Evolutionary conservation across 2,888 invertebrate genomes (phyloP).

Genomic region (Diachrysia chrysitis): DNA sequence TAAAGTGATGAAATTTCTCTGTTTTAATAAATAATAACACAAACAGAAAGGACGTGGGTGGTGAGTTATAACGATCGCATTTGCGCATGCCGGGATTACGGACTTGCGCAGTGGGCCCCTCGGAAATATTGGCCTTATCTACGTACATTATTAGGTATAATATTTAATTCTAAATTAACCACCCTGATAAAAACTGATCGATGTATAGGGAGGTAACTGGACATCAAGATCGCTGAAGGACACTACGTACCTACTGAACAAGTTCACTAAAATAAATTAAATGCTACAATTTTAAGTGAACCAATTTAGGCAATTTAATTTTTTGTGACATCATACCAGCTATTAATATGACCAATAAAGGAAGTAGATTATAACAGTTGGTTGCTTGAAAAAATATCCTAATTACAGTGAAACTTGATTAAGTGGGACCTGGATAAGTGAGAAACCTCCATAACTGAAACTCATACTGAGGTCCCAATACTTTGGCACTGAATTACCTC

Average conservation of each 20-base stretch:
- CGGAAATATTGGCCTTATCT: conserved; percentile 16
- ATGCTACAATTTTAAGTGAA: background rate
- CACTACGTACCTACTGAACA: conserved; percentile 3
- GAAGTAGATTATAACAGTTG: background rate
- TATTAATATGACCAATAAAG: too few relatives aligned
- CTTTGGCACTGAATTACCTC: too few relatives aligned
- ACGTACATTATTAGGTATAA: background rate
- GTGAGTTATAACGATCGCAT: conserved; percentile 35
- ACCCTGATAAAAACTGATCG: background rate
- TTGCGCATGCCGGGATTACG: conserved; percentile 64
- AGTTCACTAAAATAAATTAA: background rate
- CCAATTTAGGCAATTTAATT: background rate
- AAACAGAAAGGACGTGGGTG: conserved; percentile 63
- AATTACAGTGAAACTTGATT: too few relatives aligned
- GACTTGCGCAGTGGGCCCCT: conserved; percentile 64
- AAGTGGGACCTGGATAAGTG: too few relatives aligned
- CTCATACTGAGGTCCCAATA: too few relatives aligned
- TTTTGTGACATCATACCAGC: background rate
- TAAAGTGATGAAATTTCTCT: conserved; percentile 30
- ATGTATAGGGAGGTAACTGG: background rate
- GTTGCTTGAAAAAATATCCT: background rate
- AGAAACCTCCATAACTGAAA: too few relatives aligned
- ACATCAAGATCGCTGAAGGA: background rate
- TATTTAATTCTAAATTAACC: conserved; percentile 6
- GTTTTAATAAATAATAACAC: conserved; percentile 63